Evolutionary conservation across 2,888 invertebrate species (phyloP).

Genomic region (Clitarchus hookeri): DNA sequence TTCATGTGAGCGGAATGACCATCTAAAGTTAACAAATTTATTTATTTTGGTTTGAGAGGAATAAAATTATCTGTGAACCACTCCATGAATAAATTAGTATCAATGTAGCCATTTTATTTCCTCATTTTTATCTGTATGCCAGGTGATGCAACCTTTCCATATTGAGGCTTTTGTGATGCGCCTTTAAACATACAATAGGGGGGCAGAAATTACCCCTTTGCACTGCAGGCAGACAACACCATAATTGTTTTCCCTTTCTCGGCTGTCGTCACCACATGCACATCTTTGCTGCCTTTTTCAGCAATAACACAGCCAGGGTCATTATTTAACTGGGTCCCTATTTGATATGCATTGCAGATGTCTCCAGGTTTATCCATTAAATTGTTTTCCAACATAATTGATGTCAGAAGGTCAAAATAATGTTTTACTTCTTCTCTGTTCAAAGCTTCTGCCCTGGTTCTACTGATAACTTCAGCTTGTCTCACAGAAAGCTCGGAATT

Average conservation of each 20-base stretch:
- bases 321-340: conserved; percentile 37
- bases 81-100: conserved; percentile 42
- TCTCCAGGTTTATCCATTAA: conserved; percentile 43
- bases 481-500: conserved; percentile 44
- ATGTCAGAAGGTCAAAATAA: conserved; percentile 46
- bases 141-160: conserved; percentile 43
- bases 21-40: conserved; percentile 46
- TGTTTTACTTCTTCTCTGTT: conserved; percentile 46
- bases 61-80: conserved; percentile 46
- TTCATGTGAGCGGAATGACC: conserved; percentile 47
- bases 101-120: conserved; percentile 46
- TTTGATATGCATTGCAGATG: conserved; percentile 24
- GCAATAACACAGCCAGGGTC: conserved; percentile 29
- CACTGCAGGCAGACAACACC: conserved; percentile 38
- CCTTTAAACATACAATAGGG: conserved; percentile 40
- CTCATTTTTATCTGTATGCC: conserved; percentile 41
- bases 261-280: background rate
- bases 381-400: conserved; percentile 45
- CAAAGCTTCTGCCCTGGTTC: conserved; percentile 43
- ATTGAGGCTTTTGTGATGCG: conserved; percentile 45
- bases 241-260: background rate
- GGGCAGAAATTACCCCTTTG: conserved; percentile 45
- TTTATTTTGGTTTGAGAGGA: conserved; percentile 44
- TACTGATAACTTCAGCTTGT: conserved; percentile 47
- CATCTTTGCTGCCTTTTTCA: background rate